Conservation (phyloP, 2,797 vertebrate genomes). For the Crenuchus spilurus region DNA sequence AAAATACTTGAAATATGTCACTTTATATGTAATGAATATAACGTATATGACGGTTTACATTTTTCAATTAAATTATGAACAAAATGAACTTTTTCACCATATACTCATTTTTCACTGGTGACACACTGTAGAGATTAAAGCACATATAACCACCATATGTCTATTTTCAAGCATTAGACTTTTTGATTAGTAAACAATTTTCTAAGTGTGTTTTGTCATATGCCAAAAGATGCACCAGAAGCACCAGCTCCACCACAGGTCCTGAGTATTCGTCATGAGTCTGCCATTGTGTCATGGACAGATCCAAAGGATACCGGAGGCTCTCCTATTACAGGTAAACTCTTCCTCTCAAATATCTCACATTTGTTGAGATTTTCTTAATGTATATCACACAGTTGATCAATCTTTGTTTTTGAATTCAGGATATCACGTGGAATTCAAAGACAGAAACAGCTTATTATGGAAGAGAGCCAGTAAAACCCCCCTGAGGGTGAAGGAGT, state of each 20-base stretch:
- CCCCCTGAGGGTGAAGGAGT: conserved; percentile 93
- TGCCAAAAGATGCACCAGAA: conserved; percentile 89
- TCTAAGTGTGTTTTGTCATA: conserved; percentile 48
- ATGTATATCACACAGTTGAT: neutral
- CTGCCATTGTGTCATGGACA: conserved; percentile 89
- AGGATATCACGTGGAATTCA: conserved; percentile 97
- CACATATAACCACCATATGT: too few species aligned
- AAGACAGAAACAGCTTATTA: conserved; percentile 96
- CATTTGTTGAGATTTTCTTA: neutral
- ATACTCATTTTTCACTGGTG: too few species aligned
- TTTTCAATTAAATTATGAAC: too few species aligned
- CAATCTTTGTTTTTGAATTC: conserved; percentile 31
- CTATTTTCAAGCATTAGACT: too few species aligned
- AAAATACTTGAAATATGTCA: too few species aligned
- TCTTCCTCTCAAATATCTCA: neutral
- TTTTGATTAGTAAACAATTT: too few species aligned
- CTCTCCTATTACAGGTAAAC: conserved; percentile 93
- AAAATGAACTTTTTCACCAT: too few species aligned
- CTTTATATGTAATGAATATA: too few species aligned
- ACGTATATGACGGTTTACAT: too few species aligned
- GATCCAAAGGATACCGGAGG: conserved; percentile 94
- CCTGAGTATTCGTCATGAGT: conserved; percentile 88
- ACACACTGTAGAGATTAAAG: too few species aligned
- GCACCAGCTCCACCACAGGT: conserved; percentile 93
- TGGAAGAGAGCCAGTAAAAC: conserved; percentile 95